Conservation (phyloP, 2,797 vertebrate species). For the Sparus aurata region DNA sequence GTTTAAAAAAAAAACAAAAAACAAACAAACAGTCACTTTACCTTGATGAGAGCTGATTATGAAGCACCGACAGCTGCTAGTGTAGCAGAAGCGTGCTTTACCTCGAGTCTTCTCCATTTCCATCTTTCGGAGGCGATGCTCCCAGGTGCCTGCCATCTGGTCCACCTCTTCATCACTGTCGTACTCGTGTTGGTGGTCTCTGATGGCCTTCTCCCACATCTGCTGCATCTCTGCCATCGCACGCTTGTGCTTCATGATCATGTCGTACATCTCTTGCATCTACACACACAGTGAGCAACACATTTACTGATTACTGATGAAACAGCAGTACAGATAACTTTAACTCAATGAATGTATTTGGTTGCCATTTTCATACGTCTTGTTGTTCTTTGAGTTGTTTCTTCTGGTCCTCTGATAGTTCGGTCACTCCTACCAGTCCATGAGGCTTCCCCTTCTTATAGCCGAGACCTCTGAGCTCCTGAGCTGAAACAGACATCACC, state of each 20-base stretch:
- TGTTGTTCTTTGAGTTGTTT: conserved; percentile 95
- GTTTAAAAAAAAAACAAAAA: background rate
- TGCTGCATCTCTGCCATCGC: conserved; percentile 98
- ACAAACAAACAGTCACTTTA: background rate
- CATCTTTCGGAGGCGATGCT: conserved; percentile 95
- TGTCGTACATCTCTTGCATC: conserved; percentile 99
- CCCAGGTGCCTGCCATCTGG: conserved; percentile 93
- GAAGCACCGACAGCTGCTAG: background rate
- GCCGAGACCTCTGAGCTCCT: conserved; percentile 93
- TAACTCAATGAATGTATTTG: background rate
- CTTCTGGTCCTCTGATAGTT: conserved; percentile 95
- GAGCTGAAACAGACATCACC: conserved; percentile 80
- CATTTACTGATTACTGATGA: background rate
- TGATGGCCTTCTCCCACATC: conserved; percentile 95
- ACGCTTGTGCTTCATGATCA: conserved; percentile 98
- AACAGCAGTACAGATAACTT: background rate
- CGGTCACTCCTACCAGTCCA: conserved; percentile 93
- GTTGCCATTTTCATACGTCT: conserved; percentile 85
- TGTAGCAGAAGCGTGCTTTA: conserved; percentile 56
- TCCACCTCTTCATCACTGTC: conserved; percentile 99
- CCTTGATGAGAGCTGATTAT: background rate
- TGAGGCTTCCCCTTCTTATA: conserved; percentile 95
- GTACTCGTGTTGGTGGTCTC: conserved; percentile 96
- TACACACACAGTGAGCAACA: conserved; percentile 59
- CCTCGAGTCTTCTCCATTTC: conserved; percentile 99